Evolutionary conservation across 2,113 vertebrate genomes (phyloP), one percentile per base, ranked within the genome.

Genomic region (Megaceryle maxima): DNA sequence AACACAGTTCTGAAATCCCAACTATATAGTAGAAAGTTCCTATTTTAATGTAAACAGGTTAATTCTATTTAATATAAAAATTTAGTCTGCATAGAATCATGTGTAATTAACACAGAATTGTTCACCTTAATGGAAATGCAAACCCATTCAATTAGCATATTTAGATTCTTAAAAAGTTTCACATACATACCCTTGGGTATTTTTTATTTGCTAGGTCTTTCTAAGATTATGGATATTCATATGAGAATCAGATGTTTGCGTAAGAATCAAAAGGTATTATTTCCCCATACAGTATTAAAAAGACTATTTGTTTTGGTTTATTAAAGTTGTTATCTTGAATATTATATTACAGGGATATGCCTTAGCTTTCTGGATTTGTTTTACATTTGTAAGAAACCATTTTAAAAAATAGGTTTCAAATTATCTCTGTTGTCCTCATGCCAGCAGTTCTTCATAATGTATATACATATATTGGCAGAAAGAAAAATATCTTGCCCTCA

Each of bases 11-110:
- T 56, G 16, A 25, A 80, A 89, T n/a, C 22, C 18, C 67, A 90
- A 11, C 28, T 74, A 39, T 4, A 83, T 20, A 19, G 82, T 8
- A 57, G 18, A 53, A 63, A 92, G 9, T 50, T 90, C 20, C 6
- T 46, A 24, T 62, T 91, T 63, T 62, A 77, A 66, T 67, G 13
- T 46, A 93, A 95, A 80, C 10, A 59, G 14, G 16, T 41, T 62
- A 89, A 91, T 88, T 93, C 88, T 81, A 83, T 75, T 72, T 85
- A 88, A 67, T 70, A 72, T 55, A 83, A 95, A 94, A 66, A 60
- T 20, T 20, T 44, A 70, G 16, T 31, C 43, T 82, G 37, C 46
- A 25, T 17, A 83, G 43, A 91, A 25, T 67, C 50, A 33, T 35
- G 4, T 51, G 19, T 57, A 92, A 76, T 79, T 85, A 95, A 74